Conservation (phyloP, 2,113 vertebrate species). For the Syrrhaptes paradoxus region DNA sequence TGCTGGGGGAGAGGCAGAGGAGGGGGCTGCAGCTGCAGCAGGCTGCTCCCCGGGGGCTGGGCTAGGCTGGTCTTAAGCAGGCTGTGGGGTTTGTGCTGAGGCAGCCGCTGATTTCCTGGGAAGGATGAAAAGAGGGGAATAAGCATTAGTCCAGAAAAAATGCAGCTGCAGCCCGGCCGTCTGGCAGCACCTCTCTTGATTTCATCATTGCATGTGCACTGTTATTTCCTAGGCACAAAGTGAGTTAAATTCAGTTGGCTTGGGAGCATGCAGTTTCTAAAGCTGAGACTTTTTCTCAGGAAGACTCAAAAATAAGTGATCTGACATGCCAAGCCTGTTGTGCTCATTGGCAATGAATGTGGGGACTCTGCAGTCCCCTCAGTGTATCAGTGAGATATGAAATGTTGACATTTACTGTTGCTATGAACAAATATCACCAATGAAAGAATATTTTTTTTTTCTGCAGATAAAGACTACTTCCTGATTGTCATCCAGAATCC, state of each 20-base stretch:
- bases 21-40: neutral
- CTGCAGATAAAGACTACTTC: slow-evolving; percentile 96
- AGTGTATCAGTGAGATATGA: neutral
- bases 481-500: slow-evolving; percentile 96
- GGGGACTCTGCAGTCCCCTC: neutral
- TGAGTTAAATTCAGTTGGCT: neutral
- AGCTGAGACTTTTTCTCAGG: neutral
- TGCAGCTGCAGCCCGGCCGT: neutral
- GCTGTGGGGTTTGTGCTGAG: neutral
- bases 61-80: neutral
- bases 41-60: neutral
- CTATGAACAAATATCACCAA: neutral
- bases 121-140: neutral
- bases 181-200: neutral
- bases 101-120: neutral
- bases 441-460: neutral
- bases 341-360: neutral
- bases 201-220: neutral
- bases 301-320: neutral
- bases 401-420: neutral
- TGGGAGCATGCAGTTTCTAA: neutral
- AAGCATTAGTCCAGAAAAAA: neutral
- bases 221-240: neutral
- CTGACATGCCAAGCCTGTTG: neutral
- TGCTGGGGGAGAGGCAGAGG: neutral